phyloP scores from a whole-genome alignment of 2,888 invertebrate species.

The Catocala fraxini region DNA sequence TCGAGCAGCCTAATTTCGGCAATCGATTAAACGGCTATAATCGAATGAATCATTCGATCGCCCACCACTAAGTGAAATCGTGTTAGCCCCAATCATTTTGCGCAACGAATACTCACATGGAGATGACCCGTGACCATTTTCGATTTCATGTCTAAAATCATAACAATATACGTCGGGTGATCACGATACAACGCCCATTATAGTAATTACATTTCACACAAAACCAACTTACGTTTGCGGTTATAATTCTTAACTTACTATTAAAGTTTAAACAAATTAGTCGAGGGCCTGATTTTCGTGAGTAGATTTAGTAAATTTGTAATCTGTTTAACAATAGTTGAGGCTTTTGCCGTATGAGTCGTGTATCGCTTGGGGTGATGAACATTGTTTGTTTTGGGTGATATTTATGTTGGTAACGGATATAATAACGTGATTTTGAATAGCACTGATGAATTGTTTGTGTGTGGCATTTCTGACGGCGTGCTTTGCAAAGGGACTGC shows the following conservation, averaged over 20 bases:
- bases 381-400: slow-evolving; percentile 80
- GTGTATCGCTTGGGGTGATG: slow-evolving; percentile 83
- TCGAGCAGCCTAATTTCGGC: slow-evolving; percentile 41
- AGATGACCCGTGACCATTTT: slow-evolving; percentile 81
- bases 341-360: slow-evolving; percentile 68
- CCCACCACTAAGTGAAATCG: slow-evolving; percentile 74
- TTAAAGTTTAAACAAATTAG: slow-evolving; percentile 34
- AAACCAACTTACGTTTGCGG: slow-evolving; percentile 60
- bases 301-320: slow-evolving; percentile 58
- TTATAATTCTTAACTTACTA: slow-evolving; percentile 27
- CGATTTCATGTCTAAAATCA: slow-evolving; percentile 83
- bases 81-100: slow-evolving; percentile 66
- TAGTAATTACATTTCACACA: slow-evolving; percentile 76
- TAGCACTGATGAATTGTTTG: slow-evolving; percentile 64
- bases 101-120: slow-evolving; percentile 71
- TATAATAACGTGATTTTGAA: slow-evolving; percentile 64
- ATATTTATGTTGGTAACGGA: slow-evolving; percentile 67
- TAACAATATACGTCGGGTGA: slow-evolving; percentile 78
- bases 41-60: slow-evolving; percentile 48
- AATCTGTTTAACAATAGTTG: slow-evolving; percentile 77
- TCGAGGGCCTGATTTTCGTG: slow-evolving; percentile 35
- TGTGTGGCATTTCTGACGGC: slow-evolving; percentile 65
- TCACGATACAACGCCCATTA: slow-evolving; percentile 80
- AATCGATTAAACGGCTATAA: slow-evolving; percentile 51
- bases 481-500: slow-evolving; percentile 36